phyloP scores from a whole-genome alignment of 2,797 vertebrate genomes.

The Borostomias antarcticus region DNA sequence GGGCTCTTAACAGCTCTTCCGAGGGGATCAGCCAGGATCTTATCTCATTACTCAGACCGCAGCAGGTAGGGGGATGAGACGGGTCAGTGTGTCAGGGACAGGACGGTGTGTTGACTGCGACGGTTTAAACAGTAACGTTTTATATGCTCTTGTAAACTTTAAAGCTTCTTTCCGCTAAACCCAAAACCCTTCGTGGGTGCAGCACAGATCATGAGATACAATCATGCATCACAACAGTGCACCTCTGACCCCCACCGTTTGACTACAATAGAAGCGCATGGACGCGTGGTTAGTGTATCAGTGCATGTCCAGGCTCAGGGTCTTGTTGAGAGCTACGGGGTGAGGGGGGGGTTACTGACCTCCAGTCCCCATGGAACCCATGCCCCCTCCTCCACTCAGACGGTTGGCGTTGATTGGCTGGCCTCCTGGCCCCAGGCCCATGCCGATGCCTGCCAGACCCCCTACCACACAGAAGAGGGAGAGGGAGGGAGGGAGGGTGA shows the following conservation, averaged over 20 bases:
- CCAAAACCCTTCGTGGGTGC: neutral
- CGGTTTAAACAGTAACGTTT: constrained; percentile 38
- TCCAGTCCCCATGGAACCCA: constrained; percentile 89
- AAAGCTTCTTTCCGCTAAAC: neutral
- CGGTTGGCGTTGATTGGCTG: constrained; percentile 93
- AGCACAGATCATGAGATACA: neutral
- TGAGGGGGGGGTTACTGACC: constrained; percentile 68
- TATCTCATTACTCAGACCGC: constrained; percentile 17
- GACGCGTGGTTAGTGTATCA: too few relatives aligned
- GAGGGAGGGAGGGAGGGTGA: neutral
- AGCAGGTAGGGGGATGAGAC: constrained; percentile 19
- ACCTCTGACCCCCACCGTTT: too few relatives aligned
- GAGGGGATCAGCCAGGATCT: neutral
- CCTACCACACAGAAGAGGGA: constrained; percentile 70
- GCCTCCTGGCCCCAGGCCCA: constrained; percentile 98
- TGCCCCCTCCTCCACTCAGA: constrained; percentile 80
- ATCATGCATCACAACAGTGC: neutral
- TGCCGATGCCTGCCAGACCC: constrained; percentile 93
- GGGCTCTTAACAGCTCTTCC: neutral
- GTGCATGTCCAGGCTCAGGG: neutral
- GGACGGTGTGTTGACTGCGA: neutral
- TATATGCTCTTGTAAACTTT: too few relatives aligned
- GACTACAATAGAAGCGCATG: too few relatives aligned
- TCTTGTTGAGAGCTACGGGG: neutral
- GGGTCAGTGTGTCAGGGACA: neutral